Conservation (phyloP, 2,113 vertebrate genomes). For the Ammodytes dubius region DNA sequence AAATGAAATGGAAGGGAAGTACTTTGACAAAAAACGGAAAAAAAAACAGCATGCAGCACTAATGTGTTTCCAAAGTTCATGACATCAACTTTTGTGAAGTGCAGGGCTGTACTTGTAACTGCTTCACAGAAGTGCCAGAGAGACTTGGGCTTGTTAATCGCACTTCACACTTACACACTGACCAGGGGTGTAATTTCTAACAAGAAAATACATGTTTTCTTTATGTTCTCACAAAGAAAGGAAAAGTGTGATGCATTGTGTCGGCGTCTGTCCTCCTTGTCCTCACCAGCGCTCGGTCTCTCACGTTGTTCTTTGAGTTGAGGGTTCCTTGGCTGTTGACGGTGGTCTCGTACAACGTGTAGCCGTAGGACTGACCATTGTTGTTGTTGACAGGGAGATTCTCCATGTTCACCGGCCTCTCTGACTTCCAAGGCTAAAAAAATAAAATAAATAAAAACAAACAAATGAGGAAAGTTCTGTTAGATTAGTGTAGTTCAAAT, state of each 20-base stretch:
- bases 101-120: background rate
- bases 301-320: conserved; percentile 81
- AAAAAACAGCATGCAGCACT: no score
- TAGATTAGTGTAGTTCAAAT: background rate
- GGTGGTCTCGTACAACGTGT: conserved; percentile 88
- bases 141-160: conserved; percentile 28
- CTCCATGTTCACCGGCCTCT: conserved; percentile 90
- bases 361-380: conserved; percentile 90
- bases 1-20: no score
- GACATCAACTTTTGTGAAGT: background rate
- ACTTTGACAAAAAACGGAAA: background rate
- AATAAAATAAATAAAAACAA: conserved; percentile 3
- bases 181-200: conserved; percentile 38
- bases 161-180: conserved; percentile 34
- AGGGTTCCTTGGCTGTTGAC: conserved; percentile 85
- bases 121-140: background rate
- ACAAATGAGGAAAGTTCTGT: background rate
- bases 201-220: conserved; percentile 12
- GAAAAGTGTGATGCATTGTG: background rate
- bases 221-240: conserved; percentile 16
- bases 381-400: conserved; percentile 87
- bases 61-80: background rate
- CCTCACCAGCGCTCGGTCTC: conserved; percentile 91
- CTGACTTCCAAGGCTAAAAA: conserved; percentile 84
- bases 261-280: background rate